phyloP scores from a whole-genome alignment of 2,797 vertebrate genomes.

The Scolopax rusticola region DNA sequence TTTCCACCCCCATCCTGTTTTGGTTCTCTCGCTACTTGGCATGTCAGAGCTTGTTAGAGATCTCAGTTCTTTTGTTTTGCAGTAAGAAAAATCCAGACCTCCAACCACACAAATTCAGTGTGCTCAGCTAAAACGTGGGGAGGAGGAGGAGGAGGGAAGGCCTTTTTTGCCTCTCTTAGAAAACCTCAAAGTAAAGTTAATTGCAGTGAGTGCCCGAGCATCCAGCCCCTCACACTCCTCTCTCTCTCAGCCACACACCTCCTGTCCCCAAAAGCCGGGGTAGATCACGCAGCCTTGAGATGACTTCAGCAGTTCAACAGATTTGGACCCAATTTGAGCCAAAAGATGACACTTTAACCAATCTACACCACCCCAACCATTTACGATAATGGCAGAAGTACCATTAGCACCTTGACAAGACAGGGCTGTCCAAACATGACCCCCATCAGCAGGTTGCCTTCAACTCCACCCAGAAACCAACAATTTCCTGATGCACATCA shows the following conservation, averaged over 20 bases:
- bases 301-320: not conserved
- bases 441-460: not conserved
- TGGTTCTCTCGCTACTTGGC: not conserved
- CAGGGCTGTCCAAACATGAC: not conserved
- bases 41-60: not conserved
- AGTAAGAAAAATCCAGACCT: conserved; percentile 36
- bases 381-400: not conserved
- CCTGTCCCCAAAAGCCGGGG: not conserved
- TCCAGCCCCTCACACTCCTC: rapidly evolving
- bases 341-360: not conserved
- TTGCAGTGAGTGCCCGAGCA: not conserved
- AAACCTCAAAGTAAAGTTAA: not conserved
- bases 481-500: rapidly evolving
- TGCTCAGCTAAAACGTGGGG: not conserved
- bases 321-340: not conserved
- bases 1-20: not conserved
- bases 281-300: not conserved
- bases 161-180: not conserved
- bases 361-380: not conserved
- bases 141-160: not conserved
- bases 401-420: not conserved
- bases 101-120: not conserved
- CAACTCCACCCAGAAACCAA: not conserved
- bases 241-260: not conserved
- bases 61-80: conserved; percentile 40